Conservation (phyloP, 1,140 invertebrate species). For the Acyrthosiphon pisum region DNA sequence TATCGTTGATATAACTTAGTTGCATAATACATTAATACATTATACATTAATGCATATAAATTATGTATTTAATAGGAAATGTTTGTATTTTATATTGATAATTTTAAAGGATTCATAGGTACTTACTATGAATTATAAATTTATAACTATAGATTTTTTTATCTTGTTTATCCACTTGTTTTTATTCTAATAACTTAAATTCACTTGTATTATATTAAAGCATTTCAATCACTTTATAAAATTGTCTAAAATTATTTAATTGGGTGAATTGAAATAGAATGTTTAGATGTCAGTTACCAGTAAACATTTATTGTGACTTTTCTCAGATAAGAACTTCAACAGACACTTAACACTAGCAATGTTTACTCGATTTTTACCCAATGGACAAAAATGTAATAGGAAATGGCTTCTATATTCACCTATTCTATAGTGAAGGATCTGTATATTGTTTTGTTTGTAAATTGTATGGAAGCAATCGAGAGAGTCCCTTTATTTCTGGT, state of each 20-base stretch:
- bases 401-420: constrained; percentile 7
- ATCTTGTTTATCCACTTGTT: too few relatives aligned
- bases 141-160: not conserved
- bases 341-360: not conserved
- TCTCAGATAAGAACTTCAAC: not conserved
- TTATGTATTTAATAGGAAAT: too few relatives aligned
- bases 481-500: not conserved
- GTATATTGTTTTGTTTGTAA: constrained; percentile 32
- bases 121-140: not conserved
- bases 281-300: not conserved
- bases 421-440: not conserved
- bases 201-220: not conserved
- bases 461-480: not conserved
- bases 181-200: not conserved
- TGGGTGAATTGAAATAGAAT: not conserved
- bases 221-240: not conserved
- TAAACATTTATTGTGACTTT: not conserved
- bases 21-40: too few relatives aligned
- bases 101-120: not conserved
- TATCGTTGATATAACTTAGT: too few relatives aligned
- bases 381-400: constrained; percentile 23
- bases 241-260: not conserved
- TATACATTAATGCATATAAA: too few relatives aligned
- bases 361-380: constrained; percentile 11
- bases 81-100: not conserved